Base-by-base conservation (phyloP, 2,888 invertebrate genomes). In the Lycia hirtaria region DNA sequence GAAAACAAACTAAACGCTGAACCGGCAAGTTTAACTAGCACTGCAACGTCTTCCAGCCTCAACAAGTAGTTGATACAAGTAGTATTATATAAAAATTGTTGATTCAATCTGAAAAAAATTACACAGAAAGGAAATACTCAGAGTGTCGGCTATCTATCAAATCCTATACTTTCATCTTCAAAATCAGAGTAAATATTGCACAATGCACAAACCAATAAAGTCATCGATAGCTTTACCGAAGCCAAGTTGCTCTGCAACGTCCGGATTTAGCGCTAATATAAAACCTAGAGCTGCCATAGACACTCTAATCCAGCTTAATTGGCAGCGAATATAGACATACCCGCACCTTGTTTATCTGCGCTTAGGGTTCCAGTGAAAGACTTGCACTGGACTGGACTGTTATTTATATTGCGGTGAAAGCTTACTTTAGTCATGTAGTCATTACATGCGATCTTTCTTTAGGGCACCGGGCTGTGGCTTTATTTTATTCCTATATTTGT, bases 241-340 rank as follows among this genome's bases (percentile, higher is more conserved):
- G 38, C 12, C 22, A 22, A 22, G 6, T 40, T 40, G 38, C 12
- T 40, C 38, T 6, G 37, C 4, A 44, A 24, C 24, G 33, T 47
- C 26, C 47, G 47, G 47, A 47, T 47, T 47, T 24, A 47, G 20
- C 4, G 5, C 22, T 20, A 32, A 22, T 44, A 44, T 38, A 6
- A 38, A 38, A 22, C 6, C n/a, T 19, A 37, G 37, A 20, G 22
- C 24, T 22, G 20, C 20, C 14, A 10, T 45, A 33, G 20, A 15
- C 17, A 33, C 35, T 47, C 47, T 26, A 47, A 47, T 47, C 47
- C 24, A n/a, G 47, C 47, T 35, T 47, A 47, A 47, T 47, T 47
- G 47, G 47, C 33, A 10, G 47, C 33, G 26, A 47, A 47, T 47
- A 35, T 35, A 47, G 47, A 47, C 35, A 47, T 47, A 24, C 24